phyloP scores from a whole-genome alignment of 2,888 invertebrate genomes.

The Drosophila multiciliata region DNA sequence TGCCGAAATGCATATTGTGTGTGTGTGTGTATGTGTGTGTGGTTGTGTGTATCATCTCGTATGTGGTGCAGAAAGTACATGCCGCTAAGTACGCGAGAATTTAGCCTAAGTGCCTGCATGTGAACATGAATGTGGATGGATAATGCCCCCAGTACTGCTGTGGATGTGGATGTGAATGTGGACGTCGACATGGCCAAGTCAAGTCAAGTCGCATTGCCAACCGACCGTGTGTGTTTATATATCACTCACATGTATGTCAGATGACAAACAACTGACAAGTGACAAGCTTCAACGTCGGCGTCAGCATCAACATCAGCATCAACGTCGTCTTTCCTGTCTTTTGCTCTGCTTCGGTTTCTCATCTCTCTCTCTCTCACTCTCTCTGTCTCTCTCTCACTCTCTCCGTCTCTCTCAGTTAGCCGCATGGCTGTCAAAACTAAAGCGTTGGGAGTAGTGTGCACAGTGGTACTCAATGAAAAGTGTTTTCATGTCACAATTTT shows the following conservation, averaged over 20 bases:
- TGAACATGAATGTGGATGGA: slow-evolving; percentile 54
- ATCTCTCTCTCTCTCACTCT: neutral
- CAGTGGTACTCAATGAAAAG: slow-evolving; percentile 51
- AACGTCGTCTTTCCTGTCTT: slow-evolving; percentile 44
- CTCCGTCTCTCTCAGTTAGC: neutral
- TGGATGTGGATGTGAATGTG: slow-evolving; percentile 23
- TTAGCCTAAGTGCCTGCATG: slow-evolving; percentile 72
- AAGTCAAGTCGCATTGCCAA: slow-evolving; percentile 50
- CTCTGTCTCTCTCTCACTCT: neutral
- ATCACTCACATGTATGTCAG: slow-evolving; percentile 83
- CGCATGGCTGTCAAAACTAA: slow-evolving; percentile 30
- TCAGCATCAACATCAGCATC: slow-evolving; percentile 48
- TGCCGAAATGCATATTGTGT: slow-evolving; percentile 45
- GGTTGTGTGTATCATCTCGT: neutral
- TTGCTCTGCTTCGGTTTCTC: slow-evolving; percentile 17
- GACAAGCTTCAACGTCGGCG: slow-evolving; percentile 80
- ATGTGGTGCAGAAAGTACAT: slow-evolving; percentile 51
- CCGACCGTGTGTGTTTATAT: slow-evolving; percentile 80
- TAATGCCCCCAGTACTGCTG: slow-evolving; percentile 42
- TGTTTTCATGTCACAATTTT: neutral
- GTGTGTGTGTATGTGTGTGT: slow-evolving; percentile 8
- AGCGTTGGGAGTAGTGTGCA: slow-evolving; percentile 20
- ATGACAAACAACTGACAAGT: slow-evolving; percentile 84
- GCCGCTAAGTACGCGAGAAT: slow-evolving; percentile 72
- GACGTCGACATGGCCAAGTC: slow-evolving; percentile 62